Percentiles rank a stretch among this genome's conserved stretches.
phyloP scores from a whole-genome alignment of 1,140 invertebrate species.

The Drosophila pandora region DNA sequence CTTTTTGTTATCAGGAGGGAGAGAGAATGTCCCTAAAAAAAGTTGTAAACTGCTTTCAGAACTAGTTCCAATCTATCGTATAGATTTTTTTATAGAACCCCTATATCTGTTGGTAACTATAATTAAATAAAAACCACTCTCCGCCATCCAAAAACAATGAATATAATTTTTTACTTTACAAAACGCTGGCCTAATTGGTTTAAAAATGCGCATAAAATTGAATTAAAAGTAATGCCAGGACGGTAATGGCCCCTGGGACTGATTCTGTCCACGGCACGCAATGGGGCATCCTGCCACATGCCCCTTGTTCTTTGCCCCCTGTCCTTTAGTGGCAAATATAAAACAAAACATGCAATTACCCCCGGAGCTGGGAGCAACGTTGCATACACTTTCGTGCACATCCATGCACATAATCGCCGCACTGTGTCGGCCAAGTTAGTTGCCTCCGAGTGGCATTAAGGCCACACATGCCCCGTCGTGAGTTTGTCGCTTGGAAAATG shows the following conservation, averaged over 20 bases:
- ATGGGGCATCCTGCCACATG: too few relatives aligned
- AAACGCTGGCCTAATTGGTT: slow-evolving; percentile 7
- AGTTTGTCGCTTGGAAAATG: slow-evolving; percentile 48
- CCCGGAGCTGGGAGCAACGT: neutral
- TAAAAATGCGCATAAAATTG: slow-evolving; percentile 10
- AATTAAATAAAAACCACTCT: neutral
- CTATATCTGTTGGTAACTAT: too few relatives aligned
- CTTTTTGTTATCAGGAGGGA: slow-evolving; percentile 27
- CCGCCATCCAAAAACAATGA: neutral
- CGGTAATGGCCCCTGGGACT: neutral
- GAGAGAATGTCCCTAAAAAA: slow-evolving; percentile 16
- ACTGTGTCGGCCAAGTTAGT: slow-evolving; percentile 12
- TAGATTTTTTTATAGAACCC: too few relatives aligned
- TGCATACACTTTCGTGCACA: slow-evolving; percentile 14
- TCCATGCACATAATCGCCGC: slow-evolving; percentile 38
- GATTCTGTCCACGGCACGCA: neutral
- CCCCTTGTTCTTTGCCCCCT: neutral
- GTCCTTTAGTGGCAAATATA: slow-evolving; percentile 4
- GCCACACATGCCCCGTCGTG: slow-evolving; percentile 13
- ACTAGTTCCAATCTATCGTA: slow-evolving; percentile 5
- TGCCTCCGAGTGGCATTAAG: slow-evolving; percentile 49
- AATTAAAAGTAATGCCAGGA: slow-evolving; percentile 5
- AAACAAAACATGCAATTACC: slow-evolving; percentile 33
- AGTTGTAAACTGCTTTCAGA: neutral
- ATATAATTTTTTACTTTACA: neutral